Base-by-base conservation (phyloP, 2,113 vertebrate species). In the Climacteris rufus region DNA sequence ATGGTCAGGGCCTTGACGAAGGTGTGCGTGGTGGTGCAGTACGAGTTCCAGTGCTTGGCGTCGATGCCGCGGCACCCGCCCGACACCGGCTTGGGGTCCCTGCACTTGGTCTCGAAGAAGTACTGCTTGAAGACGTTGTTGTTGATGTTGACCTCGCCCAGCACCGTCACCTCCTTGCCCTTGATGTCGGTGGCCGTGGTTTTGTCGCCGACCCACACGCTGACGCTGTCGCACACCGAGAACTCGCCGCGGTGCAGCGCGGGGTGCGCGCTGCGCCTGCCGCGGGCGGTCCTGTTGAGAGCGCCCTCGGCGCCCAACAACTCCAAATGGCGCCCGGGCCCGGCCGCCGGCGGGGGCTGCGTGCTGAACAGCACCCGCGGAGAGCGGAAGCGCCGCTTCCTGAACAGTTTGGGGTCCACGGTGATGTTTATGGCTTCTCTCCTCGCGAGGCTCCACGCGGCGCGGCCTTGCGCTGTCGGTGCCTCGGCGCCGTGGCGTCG, bases 61-160 rank as follows among this genome's bases (percentile, higher is more conserved):
- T 99, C 99, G 13, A 99, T 99, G 87, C 99, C 99, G 22, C 98
- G 98, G 94, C 99, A 99, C 92, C 99, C 99, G 2, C 96, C 97
- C 8, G 98, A 98, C 21, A 98, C 98, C 1, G 98, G 96, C 23
- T 98, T 98, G 75, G 98, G 97, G 80, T 98, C 98, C 57, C 98
- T 98, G 97, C 99, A 99, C 89, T 98, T 99, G 97, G 99, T 99
- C 98, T 99, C 99, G 21, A 98, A 99, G 96, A 99, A 99, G 96
- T 99, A 98, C 98, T 99, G 99, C 93, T 98, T 99, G 87, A 99
- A 99, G 64, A 99, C 94, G 18, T 98, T 98, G 80, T 99, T 99
- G 97, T 99, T 99, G 87, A 99, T 98, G 94, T 98, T 99, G 80
- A 99, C 98, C 72, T 99, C 98, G 37, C 98, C 98, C 96, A 99